Conservation (phyloP, 2,113 vertebrate genomes). For the Ailuropoda melanoleuca region DNA sequence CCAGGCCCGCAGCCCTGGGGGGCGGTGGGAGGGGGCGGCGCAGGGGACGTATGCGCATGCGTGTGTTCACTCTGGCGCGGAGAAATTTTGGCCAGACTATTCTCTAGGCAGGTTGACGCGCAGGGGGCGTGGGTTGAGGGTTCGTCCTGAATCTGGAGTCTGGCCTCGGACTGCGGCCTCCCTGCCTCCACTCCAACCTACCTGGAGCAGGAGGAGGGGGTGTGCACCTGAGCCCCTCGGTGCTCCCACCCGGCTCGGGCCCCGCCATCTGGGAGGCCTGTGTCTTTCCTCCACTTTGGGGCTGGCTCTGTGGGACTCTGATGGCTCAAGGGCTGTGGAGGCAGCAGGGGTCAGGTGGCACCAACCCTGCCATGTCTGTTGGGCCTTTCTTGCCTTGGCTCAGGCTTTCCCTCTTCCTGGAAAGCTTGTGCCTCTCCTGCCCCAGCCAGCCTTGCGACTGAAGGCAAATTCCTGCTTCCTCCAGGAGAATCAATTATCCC, state of each 20-base stretch:
- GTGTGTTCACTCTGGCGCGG: not conserved
- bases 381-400: not conserved
- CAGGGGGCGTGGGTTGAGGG: not conserved
- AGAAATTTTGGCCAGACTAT: not conserved
- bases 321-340: not conserved
- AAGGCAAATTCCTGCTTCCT: not conserved
- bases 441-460: not conserved
- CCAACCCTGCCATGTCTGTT: not conserved
- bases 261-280: not conserved
- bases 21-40: no score
- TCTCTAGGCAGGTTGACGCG: not conserved
- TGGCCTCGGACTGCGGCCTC: not conserved
- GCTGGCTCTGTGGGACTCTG: not conserved
- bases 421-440: not conserved
- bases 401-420: not conserved
- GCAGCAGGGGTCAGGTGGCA: not conserved
- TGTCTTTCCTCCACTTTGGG: not conserved
- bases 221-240: no score
- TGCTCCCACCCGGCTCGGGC: fast-evolving
- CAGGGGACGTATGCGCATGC: fast-evolving
- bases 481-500: not conserved
- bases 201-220: not conserved
- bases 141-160: not conserved
- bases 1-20: not conserved
- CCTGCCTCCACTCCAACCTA: not conserved